Evolutionary conservation across 2,888 invertebrate species (phyloP).

Genomic region (Andrena dorsata): DNA sequence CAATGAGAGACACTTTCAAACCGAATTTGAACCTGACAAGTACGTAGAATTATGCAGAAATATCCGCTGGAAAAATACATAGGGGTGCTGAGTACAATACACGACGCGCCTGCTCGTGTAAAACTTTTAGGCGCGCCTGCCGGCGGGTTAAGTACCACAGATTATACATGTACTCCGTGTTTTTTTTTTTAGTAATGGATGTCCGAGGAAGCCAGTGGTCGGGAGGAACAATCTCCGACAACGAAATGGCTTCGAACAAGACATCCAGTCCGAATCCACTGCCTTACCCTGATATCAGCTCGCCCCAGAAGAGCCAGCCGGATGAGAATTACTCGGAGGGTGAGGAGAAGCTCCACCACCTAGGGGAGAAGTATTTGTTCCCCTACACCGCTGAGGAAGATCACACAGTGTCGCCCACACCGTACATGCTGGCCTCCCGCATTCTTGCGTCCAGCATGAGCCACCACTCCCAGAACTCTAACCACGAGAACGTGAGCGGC

Average conservation of each 20-base stretch:
- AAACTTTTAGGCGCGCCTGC: too few relatives aligned
- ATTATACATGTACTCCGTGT: neutral
- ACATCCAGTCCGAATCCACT: constrained; percentile 89
- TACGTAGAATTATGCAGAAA: too few relatives aligned
- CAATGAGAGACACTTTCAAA: too few relatives aligned
- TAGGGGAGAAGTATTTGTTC: constrained; percentile 92
- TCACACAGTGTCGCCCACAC: constrained; percentile 82
- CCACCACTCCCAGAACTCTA: constrained; percentile 83
- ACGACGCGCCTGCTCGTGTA: too few relatives aligned
- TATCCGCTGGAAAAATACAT: too few relatives aligned
- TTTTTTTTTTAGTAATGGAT: constrained; percentile 72
- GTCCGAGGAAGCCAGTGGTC: constrained; percentile 89
- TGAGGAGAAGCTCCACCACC: constrained; percentile 86
- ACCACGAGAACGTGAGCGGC: constrained; percentile 80
- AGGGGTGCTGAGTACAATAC: too few relatives aligned
- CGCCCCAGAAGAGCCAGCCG: constrained; percentile 79
- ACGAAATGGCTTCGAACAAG: constrained; percentile 88
- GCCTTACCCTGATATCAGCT: constrained; percentile 91
- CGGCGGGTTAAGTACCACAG: too few relatives aligned
- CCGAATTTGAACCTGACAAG: too few relatives aligned
- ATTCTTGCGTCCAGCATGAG: constrained; percentile 83
- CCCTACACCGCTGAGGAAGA: constrained; percentile 91
- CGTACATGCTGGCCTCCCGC: constrained; percentile 83
- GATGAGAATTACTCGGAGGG: constrained; percentile 83
- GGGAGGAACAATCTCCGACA: constrained; percentile 92